Evolutionary conservation across 2,888 invertebrate genomes (phyloP).

Genomic region (Sminthurinus aureus): DNA sequence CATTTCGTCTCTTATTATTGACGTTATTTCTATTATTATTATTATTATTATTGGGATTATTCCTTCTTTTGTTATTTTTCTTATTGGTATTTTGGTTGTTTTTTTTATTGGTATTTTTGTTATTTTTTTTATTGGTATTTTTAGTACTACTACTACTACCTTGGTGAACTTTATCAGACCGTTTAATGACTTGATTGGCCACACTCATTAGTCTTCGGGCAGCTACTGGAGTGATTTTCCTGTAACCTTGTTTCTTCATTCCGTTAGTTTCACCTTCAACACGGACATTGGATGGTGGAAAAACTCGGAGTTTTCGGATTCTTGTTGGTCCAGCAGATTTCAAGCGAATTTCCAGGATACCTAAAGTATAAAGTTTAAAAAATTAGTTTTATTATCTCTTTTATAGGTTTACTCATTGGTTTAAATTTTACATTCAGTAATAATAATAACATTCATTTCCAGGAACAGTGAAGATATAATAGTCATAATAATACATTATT

Average conservation of each 20-base stretch:
- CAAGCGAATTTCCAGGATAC: conserved; percentile 53
- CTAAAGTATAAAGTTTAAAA: too few relatives aligned
- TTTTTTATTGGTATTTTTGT: background rate
- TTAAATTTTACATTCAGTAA: too few relatives aligned
- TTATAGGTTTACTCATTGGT: too few relatives aligned
- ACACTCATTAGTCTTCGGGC: conserved; percentile 52
- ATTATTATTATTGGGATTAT: background rate
- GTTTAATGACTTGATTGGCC: conserved; percentile 55
- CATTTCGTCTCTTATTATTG: background rate
- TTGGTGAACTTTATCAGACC: background rate
- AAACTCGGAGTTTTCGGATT: conserved; percentile 54
- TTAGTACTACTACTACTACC: background rate
- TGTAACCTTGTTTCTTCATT: conserved; percentile 44
- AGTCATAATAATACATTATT: too few relatives aligned
- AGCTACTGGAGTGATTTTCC: conserved; percentile 55
- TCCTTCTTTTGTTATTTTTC: background rate
- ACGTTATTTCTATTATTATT: background rate
- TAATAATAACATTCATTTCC: too few relatives aligned
- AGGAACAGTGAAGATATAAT: too few relatives aligned
- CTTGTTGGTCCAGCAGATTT: conserved; percentile 53
- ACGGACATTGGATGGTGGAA: conserved; percentile 53
- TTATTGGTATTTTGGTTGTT: background rate
- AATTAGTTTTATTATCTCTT: too few relatives aligned
- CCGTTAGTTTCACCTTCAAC: conserved; percentile 41
- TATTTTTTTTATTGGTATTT: conserved; percentile 10